A percentile compares a stretch with the other conserved stretches of the same genome.
Conservation (phyloP, 2,113 vertebrate genomes). For the Ameiurus melas region DNA sequence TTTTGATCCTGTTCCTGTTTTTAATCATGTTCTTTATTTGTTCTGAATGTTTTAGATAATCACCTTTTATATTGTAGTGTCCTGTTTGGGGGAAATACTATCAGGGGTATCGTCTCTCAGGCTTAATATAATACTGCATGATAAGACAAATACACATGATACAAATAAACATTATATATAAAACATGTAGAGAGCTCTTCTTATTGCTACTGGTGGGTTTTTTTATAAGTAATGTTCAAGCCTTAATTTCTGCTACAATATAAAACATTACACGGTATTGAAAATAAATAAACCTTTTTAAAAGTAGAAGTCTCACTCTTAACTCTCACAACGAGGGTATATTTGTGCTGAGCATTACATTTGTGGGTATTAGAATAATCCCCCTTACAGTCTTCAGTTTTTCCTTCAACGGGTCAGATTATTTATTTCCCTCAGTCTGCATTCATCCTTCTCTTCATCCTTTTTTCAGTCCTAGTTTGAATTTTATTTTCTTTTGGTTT, state of each 20-base stretch:
- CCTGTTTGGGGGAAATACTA: neutral
- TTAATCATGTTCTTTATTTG: no score
- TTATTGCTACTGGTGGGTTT: neutral
- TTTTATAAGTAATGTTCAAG: neutral
- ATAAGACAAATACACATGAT: neutral
- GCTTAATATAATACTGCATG: neutral
- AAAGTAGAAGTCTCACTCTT: neutral
- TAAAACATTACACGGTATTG: neutral
- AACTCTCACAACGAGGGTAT: neutral
- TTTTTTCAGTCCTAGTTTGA: neutral
- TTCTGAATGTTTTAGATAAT: no score
- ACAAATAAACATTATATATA: neutral
- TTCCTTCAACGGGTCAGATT: neutral
- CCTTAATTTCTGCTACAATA: neutral
- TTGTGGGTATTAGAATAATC: neutral
- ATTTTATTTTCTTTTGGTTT: neutral
- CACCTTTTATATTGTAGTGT: no score
- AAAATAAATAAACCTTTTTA: neutral
- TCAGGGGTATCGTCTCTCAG: no score
- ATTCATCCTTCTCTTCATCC: neutral
- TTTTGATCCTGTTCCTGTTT: no score
- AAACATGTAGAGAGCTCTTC: neutral
- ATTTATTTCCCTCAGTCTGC: neutral
- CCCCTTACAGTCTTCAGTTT: neutral
- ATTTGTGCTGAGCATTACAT: neutral